Evolutionary conservation across 30 jellyfish, hydroid and myxozoan species (phyloP).

Genomic region (Aurelia coerulea): DNA sequence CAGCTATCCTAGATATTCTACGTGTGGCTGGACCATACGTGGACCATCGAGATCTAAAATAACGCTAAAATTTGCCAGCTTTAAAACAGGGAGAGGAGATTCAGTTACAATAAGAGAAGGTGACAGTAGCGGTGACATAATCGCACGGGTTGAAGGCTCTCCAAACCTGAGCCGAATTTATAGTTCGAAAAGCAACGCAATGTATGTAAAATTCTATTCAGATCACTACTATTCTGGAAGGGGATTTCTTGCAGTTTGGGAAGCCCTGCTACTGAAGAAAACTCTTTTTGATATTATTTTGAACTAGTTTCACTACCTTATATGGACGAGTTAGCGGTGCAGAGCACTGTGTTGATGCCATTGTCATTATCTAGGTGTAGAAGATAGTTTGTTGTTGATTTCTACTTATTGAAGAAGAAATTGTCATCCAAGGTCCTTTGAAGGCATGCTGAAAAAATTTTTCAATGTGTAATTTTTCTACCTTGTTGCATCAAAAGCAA

Average conservation of each 20-base stretch:
- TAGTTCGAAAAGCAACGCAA: background rate
- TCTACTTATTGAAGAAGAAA: too few relatives aligned
- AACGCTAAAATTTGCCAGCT: background rate
- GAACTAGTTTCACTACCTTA: too few relatives aligned
- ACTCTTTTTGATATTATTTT: too few relatives aligned
- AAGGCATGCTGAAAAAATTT: too few relatives aligned
- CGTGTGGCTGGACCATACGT: constrained; percentile 31
- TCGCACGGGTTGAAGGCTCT: constrained; percentile 11
- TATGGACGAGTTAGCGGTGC: too few relatives aligned
- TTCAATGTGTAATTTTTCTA: too few relatives aligned
- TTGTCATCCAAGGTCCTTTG: too few relatives aligned
- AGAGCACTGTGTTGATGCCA: too few relatives aligned
- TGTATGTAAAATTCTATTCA: constrained; percentile 7
- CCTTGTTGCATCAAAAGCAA: too few relatives aligned
- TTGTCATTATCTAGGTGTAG: too few relatives aligned
- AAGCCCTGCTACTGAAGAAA: background rate
- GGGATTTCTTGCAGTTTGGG: constrained; percentile 39
- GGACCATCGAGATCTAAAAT: background rate
- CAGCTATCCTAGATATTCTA: background rate
- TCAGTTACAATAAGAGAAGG: background rate
- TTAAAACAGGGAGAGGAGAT: constrained; percentile 21
- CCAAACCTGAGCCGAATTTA: background rate
- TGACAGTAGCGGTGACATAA: background rate
- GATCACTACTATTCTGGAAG: background rate
- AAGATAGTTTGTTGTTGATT: too few relatives aligned